Base-by-base conservation (phyloP, 2,888 invertebrate genomes). In the Rhamphomyia laevipes region DNA sequence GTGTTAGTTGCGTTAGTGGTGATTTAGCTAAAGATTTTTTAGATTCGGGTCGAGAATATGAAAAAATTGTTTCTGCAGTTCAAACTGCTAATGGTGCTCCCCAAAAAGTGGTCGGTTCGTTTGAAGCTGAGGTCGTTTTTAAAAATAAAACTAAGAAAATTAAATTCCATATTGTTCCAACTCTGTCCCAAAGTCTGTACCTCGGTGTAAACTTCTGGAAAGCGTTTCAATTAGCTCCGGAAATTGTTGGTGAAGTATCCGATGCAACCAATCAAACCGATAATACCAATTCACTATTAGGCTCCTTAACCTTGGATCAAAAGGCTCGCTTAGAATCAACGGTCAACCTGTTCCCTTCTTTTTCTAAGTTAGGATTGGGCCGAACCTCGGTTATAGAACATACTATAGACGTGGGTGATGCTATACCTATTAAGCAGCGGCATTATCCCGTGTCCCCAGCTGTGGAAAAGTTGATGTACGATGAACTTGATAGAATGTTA, bases 401-500 rank as follows among this genome's bases (percentile, higher is more conserved):
- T 9, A 9, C 18, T 6, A 47, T 47, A 9, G 47, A 47, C 13
- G 21, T 33, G 6, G 43, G 43, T 3, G 12, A 16, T 3, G 33
- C 42, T 2, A 41, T n/a, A 35, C 47, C 18, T 3, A 21, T 21
- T 21, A 21, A 21, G 5, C 21, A 21, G 5, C 21, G 21, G 3
- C 21, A 21, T 21, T 47, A 43, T n/a, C 30, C 47, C 15, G 47
- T 47, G 13, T 47, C 47, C 1, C 47, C 47, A 4, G 47, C 27
- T 12, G 16, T 47, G 1, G 31, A 47, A 21, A 43, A 42, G 12
- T 42, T 47, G 15, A 11, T 47, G 21, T 43, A 47, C 23, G 43
- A 31, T 2, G 42, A 47, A 23, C 10, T 47, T 4, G 43, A 42
- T 33, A 31, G 47, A 4, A 47, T 3, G 2, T 17, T n/a, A n/a